Percentiles rank a stretch among this genome's conserved stretches.
These are phyloP conservation scores for Neuroscelio doddi DNA, from an alignment of 2,888 invertebrate genomes.

Conservation along the genomic window DNA sequence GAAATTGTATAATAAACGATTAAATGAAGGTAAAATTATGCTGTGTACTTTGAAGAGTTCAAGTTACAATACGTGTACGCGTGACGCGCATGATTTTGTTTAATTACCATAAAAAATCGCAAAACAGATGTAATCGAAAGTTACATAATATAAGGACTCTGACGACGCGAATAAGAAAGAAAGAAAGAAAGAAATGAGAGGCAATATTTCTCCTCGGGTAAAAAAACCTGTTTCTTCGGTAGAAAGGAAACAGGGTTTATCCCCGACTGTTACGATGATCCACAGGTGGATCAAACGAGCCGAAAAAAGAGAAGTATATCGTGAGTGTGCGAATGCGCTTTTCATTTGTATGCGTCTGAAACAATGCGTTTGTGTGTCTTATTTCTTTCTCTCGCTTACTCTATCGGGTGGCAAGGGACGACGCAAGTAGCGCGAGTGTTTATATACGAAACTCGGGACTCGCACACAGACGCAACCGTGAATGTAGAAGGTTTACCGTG, in stretches of 20 bases:
- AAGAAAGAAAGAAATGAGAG: constrained; percentile 32
- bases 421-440: not conserved
- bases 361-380: constrained; percentile 27
- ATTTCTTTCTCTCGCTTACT: too few species aligned
- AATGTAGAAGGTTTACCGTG: constrained; percentile 49
- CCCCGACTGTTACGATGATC: constrained; percentile 43
- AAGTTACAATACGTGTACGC: too few species aligned
- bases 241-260: constrained; percentile 11
- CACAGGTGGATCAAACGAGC: constrained; percentile 47
- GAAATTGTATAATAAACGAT: too few species aligned
- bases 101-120: constrained; percentile 28
- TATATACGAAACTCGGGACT: constrained; percentile 13
- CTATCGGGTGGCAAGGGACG: too few species aligned
- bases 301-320: constrained; percentile 37
- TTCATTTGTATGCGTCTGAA: constrained; percentile 10
- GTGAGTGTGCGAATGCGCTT: constrained; percentile 6
- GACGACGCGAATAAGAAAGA: constrained; percentile 3
- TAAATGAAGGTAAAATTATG: too few species aligned
- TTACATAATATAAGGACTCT: constrained; percentile 22
- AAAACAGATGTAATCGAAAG: constrained; percentile 14
- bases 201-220: constrained; percentile 35
- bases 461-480: not conserved
- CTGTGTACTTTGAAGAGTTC: too few species aligned
- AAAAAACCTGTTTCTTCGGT: constrained; percentile 43
- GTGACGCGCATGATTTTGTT: constrained; percentile 6